Base-by-base conservation (phyloP, 2,888 invertebrate genomes). In the Temnothorax ravouxi region DNA sequence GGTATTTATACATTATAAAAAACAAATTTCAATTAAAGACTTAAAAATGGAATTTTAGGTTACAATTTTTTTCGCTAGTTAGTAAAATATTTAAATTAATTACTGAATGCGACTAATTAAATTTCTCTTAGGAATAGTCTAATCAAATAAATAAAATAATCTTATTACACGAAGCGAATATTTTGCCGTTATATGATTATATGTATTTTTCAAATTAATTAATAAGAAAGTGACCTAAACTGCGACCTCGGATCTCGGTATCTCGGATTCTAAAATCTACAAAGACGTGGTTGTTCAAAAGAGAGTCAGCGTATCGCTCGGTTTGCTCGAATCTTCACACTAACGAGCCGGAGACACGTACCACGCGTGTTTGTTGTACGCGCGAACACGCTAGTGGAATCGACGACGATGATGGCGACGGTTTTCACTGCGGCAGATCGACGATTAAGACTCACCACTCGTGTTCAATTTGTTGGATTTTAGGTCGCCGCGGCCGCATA, bases 391-490 rank as follows among this genome's bases (percentile, higher is more conserved):
- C 47, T 52, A 75, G 38, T 74, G 47, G 82, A 86, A 88, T 86
- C 84, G 4, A 41, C 66, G 47, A 34, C 59, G 34, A 25, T 25
- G 21, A 50, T 29, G 83, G 52, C 87, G 86, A 88, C 84, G 86
- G 84, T 84, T 90, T 87, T 89, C 71, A 72, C 66, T 77, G 52
- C 59, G 64, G 21, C 61, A 76, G 89, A 89, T 88, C 77, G 82
- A 80, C 85, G 88, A 91, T 85, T 85, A 82, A 52, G 64, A 64
- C 62, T 72, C 81, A 38, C 76, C 75, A 56, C 75, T 86, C 88
- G 34, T 1, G 85, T 86, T 87, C 90, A 91, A 92, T 92, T 91
- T 91, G 89, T 84, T 88, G 87, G 66, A 84, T 89, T 88, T 83
- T 84, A 72, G 74, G 81, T 84, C 83, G 74, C 52, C 50, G 21